Evolutionary conservation across 2,888 invertebrate species (phyloP).

Genomic region (Noctua pronuba): DNA sequence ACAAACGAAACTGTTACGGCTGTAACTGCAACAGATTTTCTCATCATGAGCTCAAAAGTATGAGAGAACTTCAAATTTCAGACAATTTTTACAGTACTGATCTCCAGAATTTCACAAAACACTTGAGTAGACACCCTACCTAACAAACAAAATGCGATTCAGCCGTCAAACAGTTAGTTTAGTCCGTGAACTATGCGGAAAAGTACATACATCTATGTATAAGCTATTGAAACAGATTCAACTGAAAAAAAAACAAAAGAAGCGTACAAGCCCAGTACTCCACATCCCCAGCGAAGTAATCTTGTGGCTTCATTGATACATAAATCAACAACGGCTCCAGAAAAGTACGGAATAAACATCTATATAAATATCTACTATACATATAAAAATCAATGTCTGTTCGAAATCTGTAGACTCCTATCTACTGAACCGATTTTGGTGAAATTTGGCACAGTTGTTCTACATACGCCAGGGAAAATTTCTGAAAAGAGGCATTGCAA

Average conservation of each 20-base stretch:
- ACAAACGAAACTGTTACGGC: slow-evolving; percentile 8
- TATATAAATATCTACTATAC: no score
- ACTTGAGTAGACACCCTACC: neutral
- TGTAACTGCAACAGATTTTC: neutral
- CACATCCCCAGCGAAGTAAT: neutral
- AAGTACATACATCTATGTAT: neutral
- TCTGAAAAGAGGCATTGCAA: no score
- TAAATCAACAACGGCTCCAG: neutral
- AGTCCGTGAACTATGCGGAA: neutral
- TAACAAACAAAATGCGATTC: neutral
- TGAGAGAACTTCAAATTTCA: no score
- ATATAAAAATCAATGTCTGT: no score
- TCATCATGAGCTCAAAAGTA: neutral
- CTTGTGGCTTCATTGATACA: neutral
- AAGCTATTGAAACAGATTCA: neutral
- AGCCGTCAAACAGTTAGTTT: neutral
- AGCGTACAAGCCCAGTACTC: neutral
- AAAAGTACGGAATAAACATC: neutral
- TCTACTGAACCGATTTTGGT: no score
- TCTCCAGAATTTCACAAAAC: neutral
- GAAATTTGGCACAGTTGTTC: no score
- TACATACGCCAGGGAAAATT: no score
- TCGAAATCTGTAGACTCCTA: no score
- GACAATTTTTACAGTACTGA: neutral
- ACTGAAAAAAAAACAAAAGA: neutral